A percentile compares a stretch with the other conserved stretches of the same genome.
These are phyloP conservation scores for Polyommatus icarus DNA, from an alignment of 2,888 invertebrate species.

Conservation along the genomic window DNA sequence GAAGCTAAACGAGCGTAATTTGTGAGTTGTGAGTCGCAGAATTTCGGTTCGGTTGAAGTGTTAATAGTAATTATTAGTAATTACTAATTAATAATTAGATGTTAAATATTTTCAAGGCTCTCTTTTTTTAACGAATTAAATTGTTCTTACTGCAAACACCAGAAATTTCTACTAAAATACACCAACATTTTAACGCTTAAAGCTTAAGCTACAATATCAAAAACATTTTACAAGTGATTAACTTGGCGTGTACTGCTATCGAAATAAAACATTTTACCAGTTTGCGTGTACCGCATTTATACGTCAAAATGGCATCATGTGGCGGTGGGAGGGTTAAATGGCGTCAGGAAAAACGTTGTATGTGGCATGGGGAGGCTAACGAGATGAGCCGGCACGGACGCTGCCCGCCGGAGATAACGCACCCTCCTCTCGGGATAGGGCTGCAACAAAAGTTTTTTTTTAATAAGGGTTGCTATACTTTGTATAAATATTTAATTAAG, in stretches of 20 bases:
- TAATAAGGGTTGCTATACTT: not conserved
- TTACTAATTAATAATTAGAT: too few relatives aligned
- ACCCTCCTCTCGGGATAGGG: slow-evolving; percentile 28
- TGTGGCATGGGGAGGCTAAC: slow-evolving; percentile 46
- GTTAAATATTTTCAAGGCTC: too few relatives aligned
- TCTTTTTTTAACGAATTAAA: too few relatives aligned
- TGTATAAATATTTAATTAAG: not conserved
- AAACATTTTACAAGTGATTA: not conserved
- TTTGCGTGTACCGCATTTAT: not conserved
- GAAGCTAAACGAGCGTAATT: too few relatives aligned
- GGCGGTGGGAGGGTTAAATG: not conserved
- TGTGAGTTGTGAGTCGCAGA: too few relatives aligned
- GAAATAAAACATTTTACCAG: not conserved
- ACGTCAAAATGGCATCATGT: not conserved
- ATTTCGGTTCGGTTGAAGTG: too few relatives aligned
- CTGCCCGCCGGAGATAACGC: slow-evolving; percentile 56
- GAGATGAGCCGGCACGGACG: slow-evolving; percentile 67
- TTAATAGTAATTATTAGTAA: too few relatives aligned
- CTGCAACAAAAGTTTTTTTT: not conserved
- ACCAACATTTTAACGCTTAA: too few relatives aligned
- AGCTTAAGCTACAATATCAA: not conserved
- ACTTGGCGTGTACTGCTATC: not conserved
- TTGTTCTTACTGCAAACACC: too few relatives aligned
- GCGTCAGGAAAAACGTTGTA: slow-evolving; percentile 11
- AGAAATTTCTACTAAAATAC: too few relatives aligned